A percentile compares a stretch with the other conserved stretches of the same genome.
Evolutionary conservation across 1,140 invertebrate genomes (phyloP).

Genomic region (Glossosoma conforme): DNA sequence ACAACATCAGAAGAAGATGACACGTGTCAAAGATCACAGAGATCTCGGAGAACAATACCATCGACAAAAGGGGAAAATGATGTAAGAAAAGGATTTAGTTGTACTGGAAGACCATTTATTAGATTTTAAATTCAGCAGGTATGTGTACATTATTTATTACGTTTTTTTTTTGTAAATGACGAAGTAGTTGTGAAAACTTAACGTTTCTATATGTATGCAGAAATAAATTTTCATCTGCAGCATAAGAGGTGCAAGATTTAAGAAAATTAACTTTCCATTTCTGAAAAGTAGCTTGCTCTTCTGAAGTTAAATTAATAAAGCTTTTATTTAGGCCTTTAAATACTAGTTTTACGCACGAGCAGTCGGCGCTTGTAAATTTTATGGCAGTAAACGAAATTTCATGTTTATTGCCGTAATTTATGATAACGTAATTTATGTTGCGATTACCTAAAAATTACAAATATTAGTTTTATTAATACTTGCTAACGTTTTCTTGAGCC

Average conservation of each 20-base stretch:
- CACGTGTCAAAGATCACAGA: no score
- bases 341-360: constrained; percentile 1
- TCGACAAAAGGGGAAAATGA: no score
- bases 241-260: no score
- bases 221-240: no score
- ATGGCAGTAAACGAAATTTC: constrained; percentile 16
- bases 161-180: background rate
- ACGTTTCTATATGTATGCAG: background rate
- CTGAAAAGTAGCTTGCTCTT: background rate
- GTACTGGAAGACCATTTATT: background rate
- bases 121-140: background rate
- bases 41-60: no score
- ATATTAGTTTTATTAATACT: constrained; percentile 22
- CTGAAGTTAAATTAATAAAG: background rate
- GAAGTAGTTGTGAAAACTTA: background rate
- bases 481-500: no score
- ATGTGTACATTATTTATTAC: background rate
- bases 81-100: no score
- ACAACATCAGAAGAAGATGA: no score
- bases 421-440: constrained; percentile 7
- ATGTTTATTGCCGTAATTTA: constrained; percentile 24
- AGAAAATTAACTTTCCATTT: no score
- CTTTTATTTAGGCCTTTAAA: constrained; percentile 1
- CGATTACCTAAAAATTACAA: constrained; percentile 10
- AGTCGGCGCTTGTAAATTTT: constrained; percentile 13